phyloP scores from a whole-genome alignment of 2,113 vertebrate species.

The Bujurquina vittata region DNA sequence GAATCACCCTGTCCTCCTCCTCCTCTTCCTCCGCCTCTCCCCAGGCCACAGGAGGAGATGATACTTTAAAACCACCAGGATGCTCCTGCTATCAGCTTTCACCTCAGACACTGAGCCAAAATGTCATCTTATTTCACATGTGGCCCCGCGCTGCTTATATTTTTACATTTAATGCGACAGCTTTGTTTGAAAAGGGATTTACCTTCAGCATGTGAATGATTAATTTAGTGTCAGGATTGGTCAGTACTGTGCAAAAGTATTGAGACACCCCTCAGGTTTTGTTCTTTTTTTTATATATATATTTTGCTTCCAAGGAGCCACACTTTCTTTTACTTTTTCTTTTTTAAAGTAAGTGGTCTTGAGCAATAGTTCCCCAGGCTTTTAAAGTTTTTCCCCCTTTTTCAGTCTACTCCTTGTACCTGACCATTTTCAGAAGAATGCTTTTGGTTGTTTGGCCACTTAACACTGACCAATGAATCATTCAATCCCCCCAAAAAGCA shows the following conservation, averaged over 20 bases:
- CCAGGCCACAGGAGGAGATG: slow-evolving; percentile 9
- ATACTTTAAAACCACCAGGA: neutral
- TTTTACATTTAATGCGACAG: neutral
- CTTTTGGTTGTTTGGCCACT: too few species aligned
- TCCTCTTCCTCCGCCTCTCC: neutral
- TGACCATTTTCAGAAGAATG: too few species aligned
- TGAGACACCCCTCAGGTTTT: neutral
- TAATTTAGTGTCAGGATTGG: neutral
- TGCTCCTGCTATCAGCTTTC: slow-evolving; percentile 2
- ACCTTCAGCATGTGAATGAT: neutral
- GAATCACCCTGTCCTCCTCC: slow-evolving; percentile 32
- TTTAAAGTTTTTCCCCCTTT: too few species aligned
- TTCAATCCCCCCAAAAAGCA: neutral
- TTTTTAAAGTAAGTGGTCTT: neutral
- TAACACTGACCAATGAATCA: neutral
- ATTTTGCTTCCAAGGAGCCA: neutral
- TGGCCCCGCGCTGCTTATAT: neutral
- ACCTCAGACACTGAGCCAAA: neutral
- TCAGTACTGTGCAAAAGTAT: neutral
- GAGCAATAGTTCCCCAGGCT: too few species aligned
- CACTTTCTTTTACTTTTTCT: too few species aligned
- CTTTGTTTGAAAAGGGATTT: neutral
- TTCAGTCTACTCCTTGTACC: too few species aligned
- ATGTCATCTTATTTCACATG: neutral
- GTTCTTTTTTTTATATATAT: neutral